Evolutionary conservation across 2,888 invertebrate species (phyloP).

Genomic region (Zygogramma bicolorata): DNA sequence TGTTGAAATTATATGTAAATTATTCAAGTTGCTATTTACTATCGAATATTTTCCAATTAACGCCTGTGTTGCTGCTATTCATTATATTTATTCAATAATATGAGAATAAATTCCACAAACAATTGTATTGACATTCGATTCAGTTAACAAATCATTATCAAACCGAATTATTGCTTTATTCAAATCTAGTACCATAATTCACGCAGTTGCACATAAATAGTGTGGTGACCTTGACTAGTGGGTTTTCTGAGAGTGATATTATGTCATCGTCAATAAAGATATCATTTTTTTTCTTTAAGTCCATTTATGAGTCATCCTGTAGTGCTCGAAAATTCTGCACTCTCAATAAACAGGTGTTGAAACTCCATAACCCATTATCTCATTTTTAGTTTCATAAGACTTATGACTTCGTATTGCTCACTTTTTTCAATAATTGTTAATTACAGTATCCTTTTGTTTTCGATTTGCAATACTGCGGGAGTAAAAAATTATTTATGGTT

Average conservation of each 20-base stretch:
- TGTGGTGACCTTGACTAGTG: background rate
- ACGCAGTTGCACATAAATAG: background rate
- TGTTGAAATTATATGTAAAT: background rate
- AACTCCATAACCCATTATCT: background rate
- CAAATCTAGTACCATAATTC: background rate
- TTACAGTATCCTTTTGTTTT: conserved; percentile 6
- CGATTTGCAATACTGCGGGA: background rate
- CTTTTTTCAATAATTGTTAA: background rate
- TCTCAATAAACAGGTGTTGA: background rate
- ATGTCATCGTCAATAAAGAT: too few species aligned
- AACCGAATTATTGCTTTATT: background rate
- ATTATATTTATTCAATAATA: background rate
- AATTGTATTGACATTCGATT: background rate
- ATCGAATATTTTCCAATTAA: background rate
- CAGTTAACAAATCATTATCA: background rate
- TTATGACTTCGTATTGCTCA: background rate
- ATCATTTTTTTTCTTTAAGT: too few species aligned
- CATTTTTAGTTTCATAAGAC: background rate
- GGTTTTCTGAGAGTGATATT: too few species aligned
- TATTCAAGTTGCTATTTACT: background rate
- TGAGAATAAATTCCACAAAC: background rate
- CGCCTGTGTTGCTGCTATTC: background rate
- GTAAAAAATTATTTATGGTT: conserved; percentile 8
- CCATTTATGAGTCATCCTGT: background rate
- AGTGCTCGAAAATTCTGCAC: background rate